Evolutionary conservation across 37 sponge, comb jelly and placozoan genomes (phyloP).

Genomic region (Tethya wilhelma): DNA sequence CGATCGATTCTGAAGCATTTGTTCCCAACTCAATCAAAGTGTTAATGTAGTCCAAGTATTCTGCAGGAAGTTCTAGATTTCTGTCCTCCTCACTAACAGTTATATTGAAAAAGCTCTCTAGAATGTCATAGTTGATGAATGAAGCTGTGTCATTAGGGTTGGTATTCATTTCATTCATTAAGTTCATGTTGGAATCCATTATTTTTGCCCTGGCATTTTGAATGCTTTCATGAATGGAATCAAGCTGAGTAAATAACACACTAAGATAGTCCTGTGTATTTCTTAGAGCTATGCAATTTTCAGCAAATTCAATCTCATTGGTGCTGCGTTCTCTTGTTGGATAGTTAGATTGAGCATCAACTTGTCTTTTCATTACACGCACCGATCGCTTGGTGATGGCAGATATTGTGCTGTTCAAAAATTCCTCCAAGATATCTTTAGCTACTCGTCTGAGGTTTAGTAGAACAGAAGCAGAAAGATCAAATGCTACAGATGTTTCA

Average conservation of each 20-base stretch:
- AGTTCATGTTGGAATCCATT: no score
- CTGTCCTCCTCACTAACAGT: neutral
- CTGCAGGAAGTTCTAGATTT: neutral
- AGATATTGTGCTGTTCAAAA: neutral
- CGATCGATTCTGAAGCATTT: neutral
- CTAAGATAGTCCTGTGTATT: constrained; percentile 8
- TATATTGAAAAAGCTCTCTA: constrained; percentile 15
- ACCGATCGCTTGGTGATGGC: neutral
- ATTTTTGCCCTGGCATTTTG: no score
- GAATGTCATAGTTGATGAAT: constrained; percentile 9
- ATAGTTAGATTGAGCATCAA: neutral
- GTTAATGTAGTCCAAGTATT: neutral
- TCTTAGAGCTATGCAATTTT: constrained; percentile 11
- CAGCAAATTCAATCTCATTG: neutral
- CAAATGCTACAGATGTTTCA: neutral
- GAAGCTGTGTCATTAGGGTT: no score
- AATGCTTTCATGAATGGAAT: neutral
- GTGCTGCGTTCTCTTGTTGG: neutral
- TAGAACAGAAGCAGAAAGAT: neutral
- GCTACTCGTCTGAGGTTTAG: neutral
- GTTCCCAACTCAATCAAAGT: neutral
- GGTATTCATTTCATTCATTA: neutral
- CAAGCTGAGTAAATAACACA: constrained; percentile 8
- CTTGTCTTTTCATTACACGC: neutral
- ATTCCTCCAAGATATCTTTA: neutral